Conservation (phyloP, 92 coral and sea anemone genomes). For the Epizoanthus illoricatus region DNA sequence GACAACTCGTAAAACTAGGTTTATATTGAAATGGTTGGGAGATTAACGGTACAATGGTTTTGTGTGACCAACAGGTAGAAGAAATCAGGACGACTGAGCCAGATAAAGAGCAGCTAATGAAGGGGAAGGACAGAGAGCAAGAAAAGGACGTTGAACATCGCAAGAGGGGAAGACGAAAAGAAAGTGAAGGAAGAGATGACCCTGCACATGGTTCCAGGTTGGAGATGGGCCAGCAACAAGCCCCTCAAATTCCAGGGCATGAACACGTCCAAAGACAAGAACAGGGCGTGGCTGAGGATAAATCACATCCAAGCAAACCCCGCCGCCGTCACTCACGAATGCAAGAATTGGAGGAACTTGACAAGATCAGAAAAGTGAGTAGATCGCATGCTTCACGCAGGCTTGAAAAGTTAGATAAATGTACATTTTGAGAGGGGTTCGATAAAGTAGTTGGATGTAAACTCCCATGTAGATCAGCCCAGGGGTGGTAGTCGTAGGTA, state of each 20-base stretch:
- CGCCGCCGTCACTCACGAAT: slow-evolving; percentile 28
- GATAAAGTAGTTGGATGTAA: too few species aligned
- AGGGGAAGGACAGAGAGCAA: slow-evolving; percentile 23
- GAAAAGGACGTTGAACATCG: slow-evolving; percentile 45
- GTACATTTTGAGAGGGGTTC: too few species aligned
- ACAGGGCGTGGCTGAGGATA: background rate
- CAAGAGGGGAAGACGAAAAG: slow-evolving; percentile 65
- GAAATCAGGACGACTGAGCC: background rate
- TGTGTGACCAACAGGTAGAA: slow-evolving; percentile 25
- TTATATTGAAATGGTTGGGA: background rate
- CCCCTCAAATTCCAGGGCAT: background rate
- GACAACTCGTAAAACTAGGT: background rate
- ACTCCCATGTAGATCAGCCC: too few species aligned
- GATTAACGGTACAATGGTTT: too few species aligned
- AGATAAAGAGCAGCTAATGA: background rate
- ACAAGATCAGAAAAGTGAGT: slow-evolving; percentile 28
- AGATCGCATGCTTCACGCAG: background rate
- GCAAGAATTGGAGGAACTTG: slow-evolving; percentile 26
- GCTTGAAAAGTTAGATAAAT: too few species aligned
- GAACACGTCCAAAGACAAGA: slow-evolving; percentile 11
- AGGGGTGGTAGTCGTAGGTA: too few species aligned
- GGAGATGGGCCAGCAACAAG: background rate
- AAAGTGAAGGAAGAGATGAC: slow-evolving; percentile 38
- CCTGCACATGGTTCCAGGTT: background rate
- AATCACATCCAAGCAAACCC: slow-evolving; percentile 4